Conservation (phyloP, 2,888 invertebrate species). For the Carterocephalus palaemon region DNA sequence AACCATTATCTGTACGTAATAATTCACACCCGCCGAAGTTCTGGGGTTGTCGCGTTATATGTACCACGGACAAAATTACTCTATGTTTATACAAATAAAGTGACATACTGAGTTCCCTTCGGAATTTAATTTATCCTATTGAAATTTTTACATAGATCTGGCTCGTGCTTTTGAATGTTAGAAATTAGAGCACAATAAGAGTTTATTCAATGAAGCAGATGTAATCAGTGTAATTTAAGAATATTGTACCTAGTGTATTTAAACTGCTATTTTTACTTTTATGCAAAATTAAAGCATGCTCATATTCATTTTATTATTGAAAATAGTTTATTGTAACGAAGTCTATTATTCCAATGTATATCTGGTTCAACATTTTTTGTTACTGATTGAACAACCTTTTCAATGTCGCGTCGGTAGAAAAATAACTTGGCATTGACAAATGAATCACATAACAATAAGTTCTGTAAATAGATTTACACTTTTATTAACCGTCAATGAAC, state of each 20-base stretch:
- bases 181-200: slow-evolving; percentile 42
- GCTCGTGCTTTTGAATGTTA: slow-evolving; percentile 52
- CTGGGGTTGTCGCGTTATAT: slow-evolving; percentile 50
- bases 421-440: slow-evolving; percentile 19
- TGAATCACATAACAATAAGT: neutral
- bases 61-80: too few species aligned
- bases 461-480: neutral
- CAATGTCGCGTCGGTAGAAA: slow-evolving; percentile 5
- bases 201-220: slow-evolving; percentile 29
- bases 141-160: slow-evolving; percentile 45
- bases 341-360: slow-evolving; percentile 1
- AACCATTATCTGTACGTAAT: slow-evolving; percentile 41
- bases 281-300: too few species aligned
- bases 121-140: slow-evolving; percentile 42
- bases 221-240: too few species aligned
- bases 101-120: slow-evolving; percentile 51
- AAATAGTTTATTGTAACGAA: slow-evolving; percentile 5
- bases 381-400: slow-evolving; percentile 9
- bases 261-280: too few species aligned
- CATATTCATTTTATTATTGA: too few species aligned
- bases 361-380: neutral
- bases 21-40: slow-evolving; percentile 39
- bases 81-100: slow-evolving; percentile 44
- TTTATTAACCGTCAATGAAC: neutral
- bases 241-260: too few species aligned